Conservation (phyloP, 2,888 invertebrate genomes). For the Callyntrura sp. region DNA sequence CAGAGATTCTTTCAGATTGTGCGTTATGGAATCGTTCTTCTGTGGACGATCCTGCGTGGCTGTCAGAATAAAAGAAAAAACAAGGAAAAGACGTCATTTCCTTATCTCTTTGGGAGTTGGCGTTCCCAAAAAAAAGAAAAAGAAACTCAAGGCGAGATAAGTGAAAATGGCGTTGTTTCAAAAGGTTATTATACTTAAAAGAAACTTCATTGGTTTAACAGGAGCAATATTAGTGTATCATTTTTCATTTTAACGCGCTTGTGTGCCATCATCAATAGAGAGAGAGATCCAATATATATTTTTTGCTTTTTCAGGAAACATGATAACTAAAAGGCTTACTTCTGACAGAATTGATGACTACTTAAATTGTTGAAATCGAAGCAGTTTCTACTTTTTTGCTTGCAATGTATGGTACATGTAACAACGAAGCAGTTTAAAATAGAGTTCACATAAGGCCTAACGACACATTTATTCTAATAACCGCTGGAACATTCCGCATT, state of each 20-base stretch:
- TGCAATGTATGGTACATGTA: background rate
- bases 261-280: background rate
- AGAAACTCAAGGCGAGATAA: slow-evolving; percentile 70
- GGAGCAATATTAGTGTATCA: background rate
- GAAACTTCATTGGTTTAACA: background rate
- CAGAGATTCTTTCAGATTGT: slow-evolving; percentile 3
- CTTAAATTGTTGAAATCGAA: background rate
- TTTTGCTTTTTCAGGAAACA: background rate
- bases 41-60: slow-evolving; percentile 3
- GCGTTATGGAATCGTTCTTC: background rate
- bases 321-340: too few species aligned
- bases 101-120: slow-evolving; percentile 69
- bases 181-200: background rate
- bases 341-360: too few species aligned
- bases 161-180: slow-evolving; percentile 52
- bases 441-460: too few species aligned
- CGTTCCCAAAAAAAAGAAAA: slow-evolving; percentile 61
- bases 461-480: too few species aligned
- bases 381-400: background rate
- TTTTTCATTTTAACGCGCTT: slow-evolving; percentile 14
- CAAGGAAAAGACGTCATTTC: slow-evolving; percentile 66
- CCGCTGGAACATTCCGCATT: too few species aligned
- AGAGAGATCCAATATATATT: background rate
- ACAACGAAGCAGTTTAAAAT: too few species aligned
- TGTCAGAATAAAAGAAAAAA: slow-evolving; percentile 46